Evolutionary conservation across 2,113 vertebrate genomes (phyloP).

Genomic region (Sminthopsis crassicaudata): DNA sequence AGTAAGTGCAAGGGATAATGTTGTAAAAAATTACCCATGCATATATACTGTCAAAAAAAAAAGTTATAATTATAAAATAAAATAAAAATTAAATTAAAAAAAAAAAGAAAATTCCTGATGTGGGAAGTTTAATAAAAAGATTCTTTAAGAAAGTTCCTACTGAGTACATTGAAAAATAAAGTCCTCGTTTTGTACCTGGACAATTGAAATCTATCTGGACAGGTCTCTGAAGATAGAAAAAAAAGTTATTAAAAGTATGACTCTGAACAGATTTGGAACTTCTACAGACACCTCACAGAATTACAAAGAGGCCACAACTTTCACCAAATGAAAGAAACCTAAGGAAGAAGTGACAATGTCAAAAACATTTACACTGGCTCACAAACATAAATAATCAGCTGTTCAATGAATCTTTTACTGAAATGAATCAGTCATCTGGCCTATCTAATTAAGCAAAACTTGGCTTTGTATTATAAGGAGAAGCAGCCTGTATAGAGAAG

Average conservation of each 20-base stretch:
- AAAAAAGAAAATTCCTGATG: neutral
- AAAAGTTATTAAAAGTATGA: neutral
- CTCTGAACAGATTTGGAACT: neutral
- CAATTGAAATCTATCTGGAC: neutral
- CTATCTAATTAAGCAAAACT: neutral
- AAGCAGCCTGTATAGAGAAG: neutral
- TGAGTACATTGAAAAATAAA: neutral
- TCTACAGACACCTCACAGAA: neutral
- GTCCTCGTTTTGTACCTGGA: neutral
- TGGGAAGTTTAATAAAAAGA: neutral
- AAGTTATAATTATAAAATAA: no score
- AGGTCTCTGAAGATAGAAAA: neutral
- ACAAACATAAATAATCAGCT: neutral
- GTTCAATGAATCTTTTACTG: neutral
- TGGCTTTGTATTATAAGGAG: neutral
- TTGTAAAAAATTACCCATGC: no score
- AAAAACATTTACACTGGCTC: neutral
- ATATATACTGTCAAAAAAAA: no score
- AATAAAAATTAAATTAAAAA: no score
- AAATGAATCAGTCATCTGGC: neutral
- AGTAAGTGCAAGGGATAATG: no score
- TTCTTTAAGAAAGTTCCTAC: no score
- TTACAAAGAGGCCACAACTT: neutral
- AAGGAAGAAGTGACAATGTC: neutral
- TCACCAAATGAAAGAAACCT: neutral